A percentile compares a stretch with the other conserved stretches of the same genome.
phyloP scores from a whole-genome alignment of 2,888 invertebrate genomes.

The Tridacna gigas region DNA sequence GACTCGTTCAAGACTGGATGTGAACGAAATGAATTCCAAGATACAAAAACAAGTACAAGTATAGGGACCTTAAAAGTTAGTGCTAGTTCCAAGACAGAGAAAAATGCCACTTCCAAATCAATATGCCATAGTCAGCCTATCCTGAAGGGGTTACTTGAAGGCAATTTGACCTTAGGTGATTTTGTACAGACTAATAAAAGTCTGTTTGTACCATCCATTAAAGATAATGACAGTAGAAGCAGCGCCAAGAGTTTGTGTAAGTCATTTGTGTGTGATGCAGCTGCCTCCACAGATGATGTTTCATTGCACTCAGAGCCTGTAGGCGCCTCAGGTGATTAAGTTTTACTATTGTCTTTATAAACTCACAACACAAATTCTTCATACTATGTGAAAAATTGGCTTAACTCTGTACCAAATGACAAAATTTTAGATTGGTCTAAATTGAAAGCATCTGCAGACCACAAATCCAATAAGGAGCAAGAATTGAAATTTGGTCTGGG shows the following conservation, averaged over 20 bases:
- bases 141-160: constrained; percentile 25
- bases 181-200: not conserved
- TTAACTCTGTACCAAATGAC: too few relatives aligned
- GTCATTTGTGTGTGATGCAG: not conserved
- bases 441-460: too few relatives aligned
- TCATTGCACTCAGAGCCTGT: not conserved
- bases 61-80: too few relatives aligned
- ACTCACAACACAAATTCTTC: too few relatives aligned
- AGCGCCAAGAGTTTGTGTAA: not conserved
- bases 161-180: constrained; percentile 2
- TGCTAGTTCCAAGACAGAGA: not conserved
- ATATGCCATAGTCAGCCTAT: constrained; percentile 8
- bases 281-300: not conserved
- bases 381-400: too few relatives aligned
- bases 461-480: too few relatives aligned
- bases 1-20: too few relatives aligned
- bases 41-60: too few relatives aligned
- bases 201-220: not conserved
- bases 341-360: too few relatives aligned
- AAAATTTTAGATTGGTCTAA: too few relatives aligned
- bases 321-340: not conserved
- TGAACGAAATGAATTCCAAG: too few relatives aligned
- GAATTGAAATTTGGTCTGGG: too few relatives aligned
- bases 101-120: not conserved
- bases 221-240: not conserved